These are phyloP conservation scores for Corydoras sp. DNA, from an alignment of 2,113 vertebrate species.

Conservation along the genomic window DNA sequence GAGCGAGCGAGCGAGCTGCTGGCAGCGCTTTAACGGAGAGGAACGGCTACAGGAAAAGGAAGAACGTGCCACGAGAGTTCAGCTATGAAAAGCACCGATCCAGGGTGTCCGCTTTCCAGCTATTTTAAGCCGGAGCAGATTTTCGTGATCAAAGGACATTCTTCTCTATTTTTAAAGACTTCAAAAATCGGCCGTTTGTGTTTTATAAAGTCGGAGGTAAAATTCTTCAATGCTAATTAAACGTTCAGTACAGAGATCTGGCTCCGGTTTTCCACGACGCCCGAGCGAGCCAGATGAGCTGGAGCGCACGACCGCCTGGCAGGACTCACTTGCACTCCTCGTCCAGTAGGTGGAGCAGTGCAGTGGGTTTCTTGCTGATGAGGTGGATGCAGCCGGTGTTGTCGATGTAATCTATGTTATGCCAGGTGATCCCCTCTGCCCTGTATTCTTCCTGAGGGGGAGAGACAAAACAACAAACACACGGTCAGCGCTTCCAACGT, in stretches of 20 bases:
- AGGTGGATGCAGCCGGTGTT: conserved; percentile 93
- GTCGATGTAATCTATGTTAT: conserved; percentile 95
- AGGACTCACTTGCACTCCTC: conserved; percentile 96
- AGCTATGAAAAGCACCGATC: conserved; percentile 52
- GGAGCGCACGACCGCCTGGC: no score
- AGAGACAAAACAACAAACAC: conserved; percentile 27
- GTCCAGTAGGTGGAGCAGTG: conserved; percentile 92
- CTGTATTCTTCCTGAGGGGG: conserved; percentile 85
- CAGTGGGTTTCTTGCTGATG: conserved; percentile 97
- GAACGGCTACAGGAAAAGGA: conserved; percentile 54
- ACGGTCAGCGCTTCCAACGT: neutral
- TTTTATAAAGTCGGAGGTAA: no score
- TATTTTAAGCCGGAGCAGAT: conserved; percentile 44
- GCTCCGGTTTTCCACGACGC: neutral
- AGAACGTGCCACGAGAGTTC: conserved; percentile 45
- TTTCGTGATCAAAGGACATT: conserved; percentile 4
- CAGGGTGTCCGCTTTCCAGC: conserved; percentile 42
- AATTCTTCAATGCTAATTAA: no score
- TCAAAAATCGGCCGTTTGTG: no score
- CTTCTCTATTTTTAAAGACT: no score
- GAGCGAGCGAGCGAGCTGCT: conserved; percentile 16
- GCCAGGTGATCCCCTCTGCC: conserved; percentile 91
- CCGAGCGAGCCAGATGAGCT: no score
- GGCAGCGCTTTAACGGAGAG: conserved; percentile 47
- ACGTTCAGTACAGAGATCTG: no score